These are phyloP conservation scores for Odocoileus virginianus DNA, from an alignment of 2,113 vertebrate species.

Conservation along the genomic window DNA sequence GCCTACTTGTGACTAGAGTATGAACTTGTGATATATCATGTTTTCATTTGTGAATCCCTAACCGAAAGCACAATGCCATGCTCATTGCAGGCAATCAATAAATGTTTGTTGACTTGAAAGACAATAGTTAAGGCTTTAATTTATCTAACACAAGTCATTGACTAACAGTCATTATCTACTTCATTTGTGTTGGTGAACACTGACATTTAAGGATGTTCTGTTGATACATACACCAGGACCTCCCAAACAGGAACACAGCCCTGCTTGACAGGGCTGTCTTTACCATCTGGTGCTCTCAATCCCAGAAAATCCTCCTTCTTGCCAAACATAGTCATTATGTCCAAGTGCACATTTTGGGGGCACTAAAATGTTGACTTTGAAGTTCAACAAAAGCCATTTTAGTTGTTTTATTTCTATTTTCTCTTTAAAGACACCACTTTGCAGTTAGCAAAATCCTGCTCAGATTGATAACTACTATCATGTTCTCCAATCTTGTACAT, in stretches of 20 bases:
- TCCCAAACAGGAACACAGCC: slow-evolving; percentile 64
- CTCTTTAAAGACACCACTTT: slow-evolving; percentile 35
- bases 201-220: slow-evolving; percentile 64
- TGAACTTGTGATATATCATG: not conserved
- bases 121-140: slow-evolving; percentile 71
- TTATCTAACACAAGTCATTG: slow-evolving; percentile 66
- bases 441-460: slow-evolving; percentile 34
- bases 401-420: slow-evolving; percentile 49
- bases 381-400: slow-evolving; percentile 51
- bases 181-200: slow-evolving; percentile 65
- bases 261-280: slow-evolving; percentile 67
- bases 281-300: slow-evolving; percentile 55
- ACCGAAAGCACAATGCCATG: not conserved
- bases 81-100: slow-evolving; percentile 30
- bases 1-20: not conserved
- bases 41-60: not conserved
- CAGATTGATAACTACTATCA: not conserved
- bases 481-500: not conserved
- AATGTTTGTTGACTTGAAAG: slow-evolving; percentile 71
- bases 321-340: slow-evolving; percentile 69
- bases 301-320: slow-evolving; percentile 56
- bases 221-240: slow-evolving; percentile 58
- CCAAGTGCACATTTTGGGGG: slow-evolving; percentile 39
- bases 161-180: slow-evolving; percentile 72
- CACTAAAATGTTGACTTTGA: slow-evolving; percentile 49